Evolutionary conservation across 2,888 invertebrate genomes (phyloP).

Genomic region (Polylopha cassiicola): DNA sequence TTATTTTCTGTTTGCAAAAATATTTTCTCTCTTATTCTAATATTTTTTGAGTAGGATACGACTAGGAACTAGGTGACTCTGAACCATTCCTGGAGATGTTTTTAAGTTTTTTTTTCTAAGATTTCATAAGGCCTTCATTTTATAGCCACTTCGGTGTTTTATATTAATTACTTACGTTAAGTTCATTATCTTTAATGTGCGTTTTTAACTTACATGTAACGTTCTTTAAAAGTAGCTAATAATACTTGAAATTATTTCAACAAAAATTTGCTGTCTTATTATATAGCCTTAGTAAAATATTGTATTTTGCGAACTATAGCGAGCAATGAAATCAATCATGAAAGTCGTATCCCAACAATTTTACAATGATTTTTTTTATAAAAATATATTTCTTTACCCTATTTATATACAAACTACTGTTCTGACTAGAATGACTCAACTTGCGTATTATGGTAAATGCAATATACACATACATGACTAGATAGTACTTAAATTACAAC

Average conservation of each 20-base stretch:
- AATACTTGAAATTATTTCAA: too few relatives aligned
- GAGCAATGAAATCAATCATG: not conserved
- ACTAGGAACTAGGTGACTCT: slow-evolving; percentile 46
- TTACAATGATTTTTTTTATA: slow-evolving; percentile 31
- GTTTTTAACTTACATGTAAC: too few relatives aligned
- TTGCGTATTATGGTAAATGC: slow-evolving; percentile 17
- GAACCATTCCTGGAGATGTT: slow-evolving; percentile 22
- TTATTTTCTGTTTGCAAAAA: too few relatives aligned
- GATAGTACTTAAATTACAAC: too few relatives aligned
- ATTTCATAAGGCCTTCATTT: too few relatives aligned
- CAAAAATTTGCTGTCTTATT: not conserved
- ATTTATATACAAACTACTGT: slow-evolving; percentile 42
- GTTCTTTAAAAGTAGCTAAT: too few relatives aligned
- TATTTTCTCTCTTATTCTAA: too few relatives aligned
- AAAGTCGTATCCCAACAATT: slow-evolving; percentile 18
- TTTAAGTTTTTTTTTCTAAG: too few relatives aligned
- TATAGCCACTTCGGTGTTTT: too few relatives aligned
- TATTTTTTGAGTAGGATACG: slow-evolving; percentile 18
- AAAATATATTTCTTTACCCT: slow-evolving; percentile 34
- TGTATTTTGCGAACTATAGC: not conserved
- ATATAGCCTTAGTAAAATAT: not conserved
- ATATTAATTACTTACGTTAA: too few relatives aligned
- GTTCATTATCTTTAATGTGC: too few relatives aligned
- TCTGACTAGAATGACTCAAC: slow-evolving; percentile 43
- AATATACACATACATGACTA: too few relatives aligned